Base-by-base conservation (phyloP, 2,888 invertebrate genomes). In the Gymnocheta viridis region DNA sequence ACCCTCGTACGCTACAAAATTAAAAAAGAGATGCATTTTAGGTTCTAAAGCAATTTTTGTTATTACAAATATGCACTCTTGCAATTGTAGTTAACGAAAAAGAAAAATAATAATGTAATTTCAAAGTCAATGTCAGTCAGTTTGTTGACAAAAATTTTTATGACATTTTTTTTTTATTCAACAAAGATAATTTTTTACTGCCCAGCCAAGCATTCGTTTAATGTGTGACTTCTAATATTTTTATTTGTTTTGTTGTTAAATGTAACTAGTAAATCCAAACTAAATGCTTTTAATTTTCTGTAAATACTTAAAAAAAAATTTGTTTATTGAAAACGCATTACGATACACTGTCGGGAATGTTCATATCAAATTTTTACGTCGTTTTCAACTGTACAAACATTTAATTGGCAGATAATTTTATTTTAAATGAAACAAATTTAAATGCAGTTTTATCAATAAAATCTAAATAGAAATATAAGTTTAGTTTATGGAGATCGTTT, bases 131-230 rank as follows among this genome's bases (percentile, higher is more conserved):
- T 70, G 54, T 54, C 72, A 64, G 56, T 79, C 54, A 54, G 54
- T 66, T 80, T 73, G 66, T 73, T 73, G 49, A 66, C 80, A 58
- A 66, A 0, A 17, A 77, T 58, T 72, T 64, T 73, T 73, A 64
- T 47, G 38, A 66, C 32, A 44, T 56, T 62, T 78, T 56, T 60
- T n/a, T 54, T 80, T 49, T 49, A 41, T 54, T 64, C 47, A 54
- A 54, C 38, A 76, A 66, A 83, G 78, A 78, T 82, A 73, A 73
- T 64, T 64, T 82, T 74, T 82, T 82, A 82, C 82, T 73, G 62
- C 56, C 10, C 77, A 38, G 12, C 14, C 54, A 74, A 58, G 49
- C 79, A 83, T 60, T 83, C 79, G 74, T 35, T 70, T 47, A 58
- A 74, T 66, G 74, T 54, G 56, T 83, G 82, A 83, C 64, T 74